Base-by-base conservation (phyloP, 2,888 invertebrate species). In the Caradrina kadenii region DNA sequence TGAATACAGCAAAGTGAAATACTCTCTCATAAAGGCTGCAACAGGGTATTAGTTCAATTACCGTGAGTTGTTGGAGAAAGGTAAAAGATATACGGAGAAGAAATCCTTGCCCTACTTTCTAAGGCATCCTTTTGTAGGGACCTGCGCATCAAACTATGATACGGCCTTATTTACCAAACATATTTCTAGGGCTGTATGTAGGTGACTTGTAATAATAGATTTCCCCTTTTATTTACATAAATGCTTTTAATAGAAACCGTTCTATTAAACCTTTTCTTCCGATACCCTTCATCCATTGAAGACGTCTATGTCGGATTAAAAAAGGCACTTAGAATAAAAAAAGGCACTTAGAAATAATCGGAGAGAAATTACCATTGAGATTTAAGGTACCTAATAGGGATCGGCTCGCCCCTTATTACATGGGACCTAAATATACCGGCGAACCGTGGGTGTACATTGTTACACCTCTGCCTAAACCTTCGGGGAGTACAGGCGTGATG, bases 301-400 rank as follows among this genome's bases (percentile, higher is more conserved):
- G 26, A 19, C 17, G n/a, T 65, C 19, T 39, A 49, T 65, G 22
- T 64, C 17, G 19, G 19, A 64, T 42, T 17, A 26, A 13, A 19
- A 35, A 35, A 35, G 35, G 31, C 17, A 31, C 39, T 26, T 39
- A 8, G 5, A 39, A 63, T n/a, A n/a, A 26, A 13, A 19, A 35
- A 35, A 35, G 35, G 31, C 17, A 31, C 39, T 26, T 39, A 8
- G 5, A 39, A n/a, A n/a, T n/a, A n/a, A n/a, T n/a, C n/a, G n/a
- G 15, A 39, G 39, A 39, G n/a, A 65, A 39, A 26, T 26, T 0
- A 8, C 19, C 8, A 10, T 19, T 50, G 66, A 17, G 17, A 19
- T 39, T 39, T 15, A 69, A 22, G 45, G 45, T 19, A 54, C 13
- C 22, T 31, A n/a, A n/a, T n/a, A n/a, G n/a, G n/a, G n/a, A n/a